Conservation (phyloP, 2,888 invertebrate species). For the Netelia fuscicornis region DNA sequence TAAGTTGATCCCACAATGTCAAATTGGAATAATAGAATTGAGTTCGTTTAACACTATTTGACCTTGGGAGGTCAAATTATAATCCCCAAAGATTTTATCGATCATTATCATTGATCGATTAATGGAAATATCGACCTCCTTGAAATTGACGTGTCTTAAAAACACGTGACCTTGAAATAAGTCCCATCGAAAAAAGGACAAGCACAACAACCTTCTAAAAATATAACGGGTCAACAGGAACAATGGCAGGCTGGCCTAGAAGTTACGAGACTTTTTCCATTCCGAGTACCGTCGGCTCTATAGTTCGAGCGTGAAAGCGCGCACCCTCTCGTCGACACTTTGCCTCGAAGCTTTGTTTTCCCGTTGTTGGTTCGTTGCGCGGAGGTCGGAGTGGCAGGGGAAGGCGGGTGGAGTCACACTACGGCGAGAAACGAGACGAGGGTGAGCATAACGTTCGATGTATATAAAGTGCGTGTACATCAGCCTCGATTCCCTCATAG, state of each 20-base stretch:
- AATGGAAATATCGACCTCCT: too few species aligned
- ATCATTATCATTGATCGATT: too few species aligned
- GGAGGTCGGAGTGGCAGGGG: constrained; percentile 20
- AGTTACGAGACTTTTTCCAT: constrained; percentile 30
- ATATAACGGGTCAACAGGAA: constrained; percentile 24
- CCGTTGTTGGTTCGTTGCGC: constrained; percentile 51
- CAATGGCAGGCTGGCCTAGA: constrained; percentile 1
- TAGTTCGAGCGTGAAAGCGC: constrained; percentile 55
- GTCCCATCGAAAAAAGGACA: background rate
- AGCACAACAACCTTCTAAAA: background rate
- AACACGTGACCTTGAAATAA: background rate
- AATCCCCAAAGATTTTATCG: too few species aligned
- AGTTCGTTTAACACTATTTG: too few species aligned
- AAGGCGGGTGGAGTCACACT: constrained; percentile 30
- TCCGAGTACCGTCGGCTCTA: constrained; percentile 51
- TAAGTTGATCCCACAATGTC: too few species aligned
- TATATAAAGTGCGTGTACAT: constrained; percentile 65
- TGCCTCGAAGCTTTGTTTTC: constrained; percentile 58
- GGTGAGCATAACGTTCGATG: constrained; percentile 58
- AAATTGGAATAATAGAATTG: too few species aligned
- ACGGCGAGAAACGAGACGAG: constrained; percentile 56
- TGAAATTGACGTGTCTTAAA: background rate
- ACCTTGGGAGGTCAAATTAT: too few species aligned
- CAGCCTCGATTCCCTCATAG: constrained; percentile 53
- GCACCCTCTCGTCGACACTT: constrained; percentile 39